Evolutionary conservation across 2,888 invertebrate species (phyloP), one percentile per base, ranked within the genome.

Genomic region (Lasioglossum lativentre): DNA sequence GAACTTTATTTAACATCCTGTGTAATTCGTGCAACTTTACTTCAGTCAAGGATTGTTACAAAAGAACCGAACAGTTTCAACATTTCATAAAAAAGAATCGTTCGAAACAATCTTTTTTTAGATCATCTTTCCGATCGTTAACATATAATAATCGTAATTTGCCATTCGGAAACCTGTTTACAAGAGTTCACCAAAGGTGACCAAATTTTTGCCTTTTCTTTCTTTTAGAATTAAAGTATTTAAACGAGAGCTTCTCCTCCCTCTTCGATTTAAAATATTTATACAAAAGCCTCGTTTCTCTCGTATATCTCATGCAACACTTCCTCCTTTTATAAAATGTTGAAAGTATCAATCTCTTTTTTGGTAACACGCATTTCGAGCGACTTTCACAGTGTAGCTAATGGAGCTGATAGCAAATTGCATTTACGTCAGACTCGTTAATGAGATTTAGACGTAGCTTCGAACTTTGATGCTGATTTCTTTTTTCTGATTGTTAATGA

Each of bases 371-470:
- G 85, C 89, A 88, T 75, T 86, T 86, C 86, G 88, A 89, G 87
- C 89, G 90, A 90, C 91, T 89, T 66, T 66, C 66, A 66, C 19
- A 1, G 34, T 27, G 59, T 5, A 59, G 59, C 5, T 59, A 59
- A 59, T 4, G 14, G 14, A 27, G 59, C 59, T 27, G 27, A 59
- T 59, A 12, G 59, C 27, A 59, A 59, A n/a, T 12, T 59, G 10
- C 59, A 27, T 27, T n/a, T 92, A 91, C 90, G 91, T 92, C 91
- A 88, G 79, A 86, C 81, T 87, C 86, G 90, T 92, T 90, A 92
- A 93, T 92, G 88, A 89, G 86, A 90, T 90, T 90, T 83, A 76
- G 86, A 86, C 72, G 84, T 66, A 77, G 74, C 47, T 73, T 63
- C 85, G 84, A 88, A 86, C 87, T 83, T 88, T 84, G 84, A 80